phyloP scores from a whole-genome alignment of 2,888 invertebrate species.

The Odontothrips loti region DNA sequence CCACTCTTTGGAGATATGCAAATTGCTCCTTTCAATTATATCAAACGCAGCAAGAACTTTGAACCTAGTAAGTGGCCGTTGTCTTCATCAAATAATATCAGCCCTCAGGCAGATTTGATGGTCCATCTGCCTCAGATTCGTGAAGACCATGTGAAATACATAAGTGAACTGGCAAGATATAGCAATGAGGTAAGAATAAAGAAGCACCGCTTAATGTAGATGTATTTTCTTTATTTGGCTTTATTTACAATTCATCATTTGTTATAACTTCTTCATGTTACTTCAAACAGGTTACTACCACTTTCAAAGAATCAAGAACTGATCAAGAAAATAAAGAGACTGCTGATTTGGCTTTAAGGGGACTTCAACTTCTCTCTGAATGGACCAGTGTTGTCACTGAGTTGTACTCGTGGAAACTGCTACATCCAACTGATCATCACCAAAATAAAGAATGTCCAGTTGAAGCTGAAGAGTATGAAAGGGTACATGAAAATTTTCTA shows the following conservation, averaged over 20 bases:
- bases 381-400: constrained; percentile 98
- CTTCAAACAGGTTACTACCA: constrained; percentile 70
- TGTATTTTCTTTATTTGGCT: neutral
- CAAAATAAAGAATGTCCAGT: constrained; percentile 91
- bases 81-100: constrained; percentile 74
- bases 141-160: constrained; percentile 95
- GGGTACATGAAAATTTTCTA: constrained; percentile 44
- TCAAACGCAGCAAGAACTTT: constrained; percentile 88
- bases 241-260: neutral
- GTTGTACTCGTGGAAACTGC: constrained; percentile 94
- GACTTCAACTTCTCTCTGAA: constrained; percentile 86
- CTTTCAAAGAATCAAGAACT: constrained; percentile 86
- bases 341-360: constrained; percentile 83
- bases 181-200: constrained; percentile 8
- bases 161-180: constrained; percentile 81
- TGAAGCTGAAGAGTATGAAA: constrained; percentile 96
- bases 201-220: neutral
- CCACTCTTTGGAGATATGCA: constrained; percentile 99
- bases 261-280: too few relatives aligned
- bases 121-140: constrained; percentile 90
- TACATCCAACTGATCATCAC: constrained; percentile 96
- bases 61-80: constrained; percentile 89
- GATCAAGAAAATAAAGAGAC: constrained; percentile 90
- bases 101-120: constrained; percentile 90
- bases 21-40: constrained; percentile 97